Base-by-base conservation (phyloP, 2,888 invertebrate genomes). In the Blera fallax region DNA sequence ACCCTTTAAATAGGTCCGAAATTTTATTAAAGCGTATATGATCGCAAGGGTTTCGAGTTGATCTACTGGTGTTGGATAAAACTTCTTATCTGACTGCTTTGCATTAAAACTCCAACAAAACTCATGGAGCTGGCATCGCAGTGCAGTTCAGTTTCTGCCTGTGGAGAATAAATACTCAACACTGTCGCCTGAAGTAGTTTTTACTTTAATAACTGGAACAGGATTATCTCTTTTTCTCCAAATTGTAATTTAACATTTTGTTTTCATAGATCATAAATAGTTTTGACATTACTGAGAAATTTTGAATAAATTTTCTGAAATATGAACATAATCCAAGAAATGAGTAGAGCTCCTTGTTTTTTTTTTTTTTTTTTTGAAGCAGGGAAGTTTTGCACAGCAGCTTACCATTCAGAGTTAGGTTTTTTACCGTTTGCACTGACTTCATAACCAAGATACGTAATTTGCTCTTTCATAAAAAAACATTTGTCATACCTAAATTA, bases 61-160 rank as follows among this genome's bases (percentile, higher is more conserved):
- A 88, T 58, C 88, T 69, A 64, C 88, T 85, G 43, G 89, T 89
- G 90, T 88, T 0, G 90, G 90, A 27, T 88, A 88, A 1, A 88
- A 70, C 7, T 79, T 70, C 0, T 62, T 69, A 69, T 88, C 88
- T n/a, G 88, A 87, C 52, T 56, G 60, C 32, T 73, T 70, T 88
- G 88, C 45, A 90, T 24, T 8, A 90, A 52, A 5, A 89, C 87
- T 5, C 88, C 89, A 16, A 89, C 90, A 48, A 88, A 77, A 0
- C 90, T 90, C 0, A 87, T 8, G 5, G 77, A 32, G 62, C 88
- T 88, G 1, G 89, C 89, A 73, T 90, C 89, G 1, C 89, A 89
- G 64, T 90, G 90, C 1, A 89, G 56, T 79, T 90, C 88, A 10
- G 88, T 88, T 32, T 76, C 76, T 4, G 27, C 29, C 72, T 79